These are phyloP conservation scores for Protodeltote pygarga DNA, from an alignment of 2,888 invertebrate species.

Conservation along the genomic window DNA sequence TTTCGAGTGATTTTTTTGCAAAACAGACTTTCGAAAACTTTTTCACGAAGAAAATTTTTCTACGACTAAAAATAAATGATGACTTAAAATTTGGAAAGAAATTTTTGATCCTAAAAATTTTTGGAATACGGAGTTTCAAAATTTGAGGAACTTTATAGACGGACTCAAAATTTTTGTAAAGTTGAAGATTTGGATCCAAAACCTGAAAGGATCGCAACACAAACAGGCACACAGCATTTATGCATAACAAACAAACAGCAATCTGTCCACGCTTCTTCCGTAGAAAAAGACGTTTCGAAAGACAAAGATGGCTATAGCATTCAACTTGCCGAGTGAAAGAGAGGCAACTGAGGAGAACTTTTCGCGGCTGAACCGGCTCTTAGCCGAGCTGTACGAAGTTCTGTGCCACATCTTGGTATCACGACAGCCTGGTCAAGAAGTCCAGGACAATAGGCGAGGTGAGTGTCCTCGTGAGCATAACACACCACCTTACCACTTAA, in stretches of 20 bases:
- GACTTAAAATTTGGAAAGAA: background rate
- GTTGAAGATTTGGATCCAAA: constrained; percentile 44
- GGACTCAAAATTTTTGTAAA: constrained; percentile 23
- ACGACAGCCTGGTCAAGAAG: constrained; percentile 82
- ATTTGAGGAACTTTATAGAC: constrained; percentile 18
- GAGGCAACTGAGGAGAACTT: constrained; percentile 86
- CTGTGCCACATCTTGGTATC: constrained; percentile 86
- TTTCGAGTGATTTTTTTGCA: constrained; percentile 54
- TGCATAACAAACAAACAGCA: constrained; percentile 80
- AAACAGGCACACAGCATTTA: constrained; percentile 73
- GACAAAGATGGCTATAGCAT: constrained; percentile 87
- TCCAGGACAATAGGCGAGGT: constrained; percentile 83
- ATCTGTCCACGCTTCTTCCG: constrained; percentile 80
- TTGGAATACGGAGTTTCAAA: constrained; percentile 18
- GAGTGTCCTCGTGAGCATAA: constrained; percentile 84
- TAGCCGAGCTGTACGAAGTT: constrained; percentile 86
- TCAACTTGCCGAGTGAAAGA: constrained; percentile 86
- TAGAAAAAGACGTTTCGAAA: constrained; percentile 69
- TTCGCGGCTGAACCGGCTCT: constrained; percentile 85
- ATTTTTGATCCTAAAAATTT: constrained; percentile 13
- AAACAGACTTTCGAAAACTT: constrained; percentile 39
- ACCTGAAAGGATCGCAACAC: constrained; percentile 53
- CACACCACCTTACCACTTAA: constrained; percentile 86
- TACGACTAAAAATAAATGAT: constrained; percentile 26
- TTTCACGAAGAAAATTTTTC: constrained; percentile 30